Conservation (phyloP, 2,888 invertebrate species). For the Himalopsyche japonica region DNA sequence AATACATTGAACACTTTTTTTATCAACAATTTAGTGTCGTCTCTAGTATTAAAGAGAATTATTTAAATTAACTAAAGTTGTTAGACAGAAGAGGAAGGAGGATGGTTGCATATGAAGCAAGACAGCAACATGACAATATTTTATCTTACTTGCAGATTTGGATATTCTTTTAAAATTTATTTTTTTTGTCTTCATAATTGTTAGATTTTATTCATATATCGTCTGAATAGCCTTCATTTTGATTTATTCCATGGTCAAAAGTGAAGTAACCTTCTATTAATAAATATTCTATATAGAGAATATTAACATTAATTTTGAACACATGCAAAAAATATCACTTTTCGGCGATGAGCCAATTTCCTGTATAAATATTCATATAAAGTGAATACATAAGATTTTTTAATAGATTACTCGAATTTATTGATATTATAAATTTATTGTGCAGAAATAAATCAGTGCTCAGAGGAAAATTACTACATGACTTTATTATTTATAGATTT, state of each 20-base stretch:
- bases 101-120: too few relatives aligned
- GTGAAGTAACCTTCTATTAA: neutral
- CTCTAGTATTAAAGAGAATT: too few relatives aligned
- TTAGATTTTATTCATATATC: too few relatives aligned
- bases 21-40: too few relatives aligned
- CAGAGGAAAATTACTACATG: neutral
- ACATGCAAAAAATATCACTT: neutral
- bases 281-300: neutral
- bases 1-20: too few relatives aligned
- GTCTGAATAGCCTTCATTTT: neutral
- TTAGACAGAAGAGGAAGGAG: too few relatives aligned
- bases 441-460: neutral
- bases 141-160: too few relatives aligned
- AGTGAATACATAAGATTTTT: neutral
- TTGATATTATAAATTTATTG: neutral
- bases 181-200: too few relatives aligned
- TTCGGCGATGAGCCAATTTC: neutral
- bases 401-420: neutral
- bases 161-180: too few relatives aligned
- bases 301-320: neutral
- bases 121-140: too few relatives aligned
- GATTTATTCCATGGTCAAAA: neutral
- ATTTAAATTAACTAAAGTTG: too few relatives aligned
- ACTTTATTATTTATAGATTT: neutral
- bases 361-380: neutral